A percentile compares a stretch with the other conserved stretches of the same genome.
phyloP scores from a whole-genome alignment of 2,888 invertebrate genomes.

The Fabriciana adippe region DNA sequence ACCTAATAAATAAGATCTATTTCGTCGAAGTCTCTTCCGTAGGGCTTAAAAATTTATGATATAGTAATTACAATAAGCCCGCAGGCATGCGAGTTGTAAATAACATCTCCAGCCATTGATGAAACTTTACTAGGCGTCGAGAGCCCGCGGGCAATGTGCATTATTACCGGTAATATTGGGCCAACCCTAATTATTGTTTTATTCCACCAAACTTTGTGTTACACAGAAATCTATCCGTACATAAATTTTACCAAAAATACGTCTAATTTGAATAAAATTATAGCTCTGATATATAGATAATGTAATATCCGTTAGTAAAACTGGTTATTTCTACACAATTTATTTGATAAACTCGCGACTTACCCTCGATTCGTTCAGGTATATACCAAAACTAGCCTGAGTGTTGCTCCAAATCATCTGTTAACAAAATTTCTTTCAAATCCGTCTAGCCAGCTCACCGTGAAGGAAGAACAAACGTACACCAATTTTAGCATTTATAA shows the following conservation, averaged over 20 bases:
- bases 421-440: too few species aligned
- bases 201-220: constrained; percentile 14
- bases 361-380: too few species aligned
- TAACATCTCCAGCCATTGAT: constrained; percentile 32
- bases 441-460: too few species aligned
- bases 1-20: constrained; percentile 13
- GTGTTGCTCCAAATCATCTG: too few species aligned
- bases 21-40: constrained; percentile 1
- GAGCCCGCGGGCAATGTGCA: constrained; percentile 27
- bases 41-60: constrained; percentile 27
- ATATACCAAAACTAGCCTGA: too few species aligned
- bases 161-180: constrained; percentile 31
- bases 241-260: neutral
- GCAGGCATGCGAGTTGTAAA: constrained; percentile 32
- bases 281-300: neutral
- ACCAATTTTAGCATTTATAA: too few species aligned
- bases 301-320: neutral
- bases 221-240: neutral
- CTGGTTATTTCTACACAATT: neutral
- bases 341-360: too few species aligned
- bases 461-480: too few species aligned
- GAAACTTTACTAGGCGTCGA: constrained; percentile 36
- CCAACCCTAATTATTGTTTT: constrained; percentile 30
- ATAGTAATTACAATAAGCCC: constrained; percentile 30
- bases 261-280: constrained; percentile 16